Evolutionary conservation across 2,113 vertebrate species (phyloP), one percentile per base, ranked within the genome.

Genomic region (Gorsachius goisagi): DNA sequence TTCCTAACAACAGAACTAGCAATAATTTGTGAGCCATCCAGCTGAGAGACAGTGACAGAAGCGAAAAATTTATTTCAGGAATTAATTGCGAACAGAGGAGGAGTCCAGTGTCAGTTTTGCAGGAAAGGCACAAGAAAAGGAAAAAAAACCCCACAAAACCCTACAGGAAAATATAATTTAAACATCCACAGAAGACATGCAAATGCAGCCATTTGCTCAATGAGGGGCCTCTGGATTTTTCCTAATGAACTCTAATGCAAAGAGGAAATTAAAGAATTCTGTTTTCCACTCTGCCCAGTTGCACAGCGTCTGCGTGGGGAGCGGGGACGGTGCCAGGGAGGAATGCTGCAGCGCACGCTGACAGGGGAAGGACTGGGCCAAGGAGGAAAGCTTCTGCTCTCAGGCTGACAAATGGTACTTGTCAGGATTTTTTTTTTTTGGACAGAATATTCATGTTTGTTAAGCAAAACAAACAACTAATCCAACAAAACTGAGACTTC

Each of bases 221-320:
- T 30, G 86, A 90, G 89, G 45, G 79, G 68, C 85, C 88, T 94
- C 92, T 93, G 83, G 49, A 47, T 90, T 86, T 86, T 75, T 92
- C 52, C 73, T 92, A 87, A 90, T 91, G 90, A 91, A 27, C 62
- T 85, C 35, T 78, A 82, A 93, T 45, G 89, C 77, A 58, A 93
- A 91, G 26, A 85, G 84, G 96, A 97, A 97, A 97, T 97, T 52
- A 85, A 89, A 92, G 93, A 56, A 28, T n/a, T 89, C 86, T 90
- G 67, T 73, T 96, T 91, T 90, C 86, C 73, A 58, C 83, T 68
- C 44, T 69, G n/a, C 41, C 89, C 5, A 3, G 68, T 63, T 78
- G 55, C 62, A 74, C 35, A 56, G 64, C 3, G 23, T 64, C 71
- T 49, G 66, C 11, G 33, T 4, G 18, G 75, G 62, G 76, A 53